A percentile compares a stretch with the other conserved stretches of the same genome.
These are phyloP conservation scores for Vultur gryphus DNA, from an alignment of 2,797 vertebrate genomes.

Conservation along the genomic window DNA sequence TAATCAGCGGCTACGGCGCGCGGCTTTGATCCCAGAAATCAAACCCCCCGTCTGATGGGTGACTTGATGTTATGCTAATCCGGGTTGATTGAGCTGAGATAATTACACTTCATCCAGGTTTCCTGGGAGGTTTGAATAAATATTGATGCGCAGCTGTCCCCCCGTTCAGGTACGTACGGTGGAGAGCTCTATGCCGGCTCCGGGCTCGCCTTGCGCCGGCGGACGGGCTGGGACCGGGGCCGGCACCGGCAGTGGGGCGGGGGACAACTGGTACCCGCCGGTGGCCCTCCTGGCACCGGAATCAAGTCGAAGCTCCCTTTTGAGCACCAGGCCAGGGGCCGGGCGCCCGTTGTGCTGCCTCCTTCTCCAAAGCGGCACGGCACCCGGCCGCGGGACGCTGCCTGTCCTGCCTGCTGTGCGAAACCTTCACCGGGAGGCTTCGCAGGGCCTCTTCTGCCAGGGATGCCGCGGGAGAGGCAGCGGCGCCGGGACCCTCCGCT, in stretches of 20 bases:
- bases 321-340: not conserved
- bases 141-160: constrained; percentile 74
- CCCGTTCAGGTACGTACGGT: not conserved
- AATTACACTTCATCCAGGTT: constrained; percentile 74
- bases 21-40: constrained; percentile 72
- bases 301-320: not conserved
- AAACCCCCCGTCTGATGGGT: constrained; percentile 66
- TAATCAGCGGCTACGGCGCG: constrained; percentile 47
- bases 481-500: accelerated
- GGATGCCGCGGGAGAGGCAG: not conserved
- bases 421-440: not conserved
- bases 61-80: constrained; percentile 72
- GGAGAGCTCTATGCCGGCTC: not conserved
- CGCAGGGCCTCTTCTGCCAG: accelerated
- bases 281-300: accelerated
- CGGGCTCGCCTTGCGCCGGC: accelerated
- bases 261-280: not conserved
- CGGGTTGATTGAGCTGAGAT: constrained; percentile 73
- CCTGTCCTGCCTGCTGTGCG: accelerated
- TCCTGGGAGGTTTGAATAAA: constrained; percentile 72
- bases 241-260: not conserved
- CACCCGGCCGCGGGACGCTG: too few relatives aligned
- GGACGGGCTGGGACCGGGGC: not conserved
- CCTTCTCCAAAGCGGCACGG: accelerated
- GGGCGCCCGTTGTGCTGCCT: accelerated